These are phyloP conservation scores for Colletes gigas DNA, from an alignment of 1,140 invertebrate species.

Conservation along the genomic window DNA sequence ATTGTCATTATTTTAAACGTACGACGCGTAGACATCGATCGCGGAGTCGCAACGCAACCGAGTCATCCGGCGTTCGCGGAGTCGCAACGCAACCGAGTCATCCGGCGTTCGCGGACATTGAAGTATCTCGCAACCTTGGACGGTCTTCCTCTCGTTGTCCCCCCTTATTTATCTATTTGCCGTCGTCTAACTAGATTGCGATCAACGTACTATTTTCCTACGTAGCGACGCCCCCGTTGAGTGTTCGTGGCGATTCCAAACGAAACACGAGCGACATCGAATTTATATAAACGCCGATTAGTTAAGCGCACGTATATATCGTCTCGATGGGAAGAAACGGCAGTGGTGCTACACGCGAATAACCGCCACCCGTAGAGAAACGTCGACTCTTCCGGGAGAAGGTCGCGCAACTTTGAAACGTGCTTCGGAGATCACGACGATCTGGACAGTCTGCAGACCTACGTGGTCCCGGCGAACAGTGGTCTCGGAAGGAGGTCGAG, in stretches of 20 bases:
- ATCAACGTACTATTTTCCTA: constrained; percentile 2
- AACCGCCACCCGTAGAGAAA: not conserved
- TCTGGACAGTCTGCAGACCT: too few relatives aligned
- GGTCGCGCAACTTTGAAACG: too few relatives aligned
- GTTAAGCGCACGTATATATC: constrained; percentile 4
- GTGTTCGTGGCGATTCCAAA: not conserved
- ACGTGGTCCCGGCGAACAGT: too few relatives aligned
- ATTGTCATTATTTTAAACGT: constrained; percentile 38
- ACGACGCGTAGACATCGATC: constrained; percentile 13
- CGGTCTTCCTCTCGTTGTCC: constrained; percentile 9
- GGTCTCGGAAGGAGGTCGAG: too few relatives aligned
- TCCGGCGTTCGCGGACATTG: not conserved
- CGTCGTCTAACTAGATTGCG: not conserved
- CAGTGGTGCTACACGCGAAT: constrained; percentile 28
- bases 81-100: constrained; percentile 9
- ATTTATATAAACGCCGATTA: constrained; percentile 18
- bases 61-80: not conserved
- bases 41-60: constrained; percentile 1
- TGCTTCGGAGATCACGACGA: too few relatives aligned
- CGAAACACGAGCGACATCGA: constrained; percentile 1
- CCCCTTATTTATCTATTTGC: constrained; percentile 33
- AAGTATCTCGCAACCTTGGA: constrained; percentile 6
- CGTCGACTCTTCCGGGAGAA: constrained; percentile 12
- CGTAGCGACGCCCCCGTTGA: not conserved
- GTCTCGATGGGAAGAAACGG: not conserved